A percentile compares a stretch with the other conserved stretches of the same genome.
Evolutionary conservation across 1,140 invertebrate species (phyloP).

Genomic region (Tetramorium parvispinum): DNA sequence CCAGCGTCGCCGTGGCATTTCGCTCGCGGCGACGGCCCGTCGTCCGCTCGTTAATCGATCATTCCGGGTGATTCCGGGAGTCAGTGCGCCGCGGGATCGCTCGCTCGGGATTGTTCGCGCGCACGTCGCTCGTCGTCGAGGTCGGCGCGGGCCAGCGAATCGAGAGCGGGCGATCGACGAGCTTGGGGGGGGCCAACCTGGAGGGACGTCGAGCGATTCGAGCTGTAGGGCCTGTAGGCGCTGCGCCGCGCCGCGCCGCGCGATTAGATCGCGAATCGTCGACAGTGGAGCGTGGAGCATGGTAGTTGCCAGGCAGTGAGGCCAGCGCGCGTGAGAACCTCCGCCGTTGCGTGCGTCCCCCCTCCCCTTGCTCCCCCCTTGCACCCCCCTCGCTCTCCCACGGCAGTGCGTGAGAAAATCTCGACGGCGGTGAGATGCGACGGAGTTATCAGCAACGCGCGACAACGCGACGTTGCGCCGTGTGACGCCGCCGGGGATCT

Average conservation of each 20-base stretch:
- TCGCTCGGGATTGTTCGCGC: neutral
- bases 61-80: conserved; percentile 79
- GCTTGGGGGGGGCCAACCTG: no score
- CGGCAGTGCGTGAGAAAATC: neutral
- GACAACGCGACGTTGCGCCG: neutral
- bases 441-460: no score
- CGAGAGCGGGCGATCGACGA: no score
- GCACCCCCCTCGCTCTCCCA: neutral
- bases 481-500: neutral
- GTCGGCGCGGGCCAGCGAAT: neutral
- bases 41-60: conserved; percentile 82
- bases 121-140: neutral
- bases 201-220: no score
- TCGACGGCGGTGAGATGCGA: neutral
- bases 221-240: no score
- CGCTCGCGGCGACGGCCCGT: conserved; percentile 68
- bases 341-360: neutral
- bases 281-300: neutral
- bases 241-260: no score
- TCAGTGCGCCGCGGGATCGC: conserved; percentile 66
- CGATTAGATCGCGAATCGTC: neutral
- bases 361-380: no score
- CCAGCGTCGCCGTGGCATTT: conserved; percentile 51
- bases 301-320: neutral
- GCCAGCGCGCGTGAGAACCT: neutral